Evolutionary conservation across 2,113 vertebrate species (phyloP), one percentile per base, ranked within the genome.

Genomic region (Microtus ochrogaster): DNA sequence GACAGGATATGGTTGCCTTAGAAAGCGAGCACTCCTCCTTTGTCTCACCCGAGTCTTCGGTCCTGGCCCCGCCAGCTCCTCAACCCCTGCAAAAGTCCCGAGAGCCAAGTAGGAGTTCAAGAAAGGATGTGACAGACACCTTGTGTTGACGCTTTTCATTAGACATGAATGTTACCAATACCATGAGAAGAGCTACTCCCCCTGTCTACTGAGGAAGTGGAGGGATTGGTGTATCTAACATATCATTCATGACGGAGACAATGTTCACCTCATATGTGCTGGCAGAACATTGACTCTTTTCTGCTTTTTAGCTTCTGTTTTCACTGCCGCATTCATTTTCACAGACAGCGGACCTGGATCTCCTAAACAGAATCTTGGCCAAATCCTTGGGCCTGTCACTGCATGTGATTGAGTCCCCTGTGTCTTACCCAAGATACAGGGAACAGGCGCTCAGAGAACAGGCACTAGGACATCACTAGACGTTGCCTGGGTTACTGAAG

Each of bases 261-360:
- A 10, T 24, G 30, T 36, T 44, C 33, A 70, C 30, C 33, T 49
- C 47, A 55, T 58, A 41, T 19, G 41, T 21, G 19, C 6, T 21
- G 19, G 58, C 58, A 58, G 58, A 58, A 58, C 19, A 21, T 58
- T 58, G 19, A 58, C 58, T 58, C 58, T 58, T 58, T 58, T 21
- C 58, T 58, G 55, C 6, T 58, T 58, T 58, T 19, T 58, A 1
- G 5, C 55, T 58, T 58, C 55, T 58, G 58, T 58, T 58, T 58
- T 58, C 58, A 58, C 58, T 58, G 58, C 58, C 1, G 2, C 19
- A 1, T 26, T 14, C 7, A 5, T 16, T 13, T 24, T 17, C n/a
- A 28, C 12, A 11, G 24, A 14, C 7, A 5, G 21, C 30, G 0
- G 16, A 17, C 41, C 36, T 14, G 5, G 0, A 1, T 14, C 70